Base-by-base conservation (phyloP, 2,113 vertebrate genomes). In the Sprattus sprattus region DNA sequence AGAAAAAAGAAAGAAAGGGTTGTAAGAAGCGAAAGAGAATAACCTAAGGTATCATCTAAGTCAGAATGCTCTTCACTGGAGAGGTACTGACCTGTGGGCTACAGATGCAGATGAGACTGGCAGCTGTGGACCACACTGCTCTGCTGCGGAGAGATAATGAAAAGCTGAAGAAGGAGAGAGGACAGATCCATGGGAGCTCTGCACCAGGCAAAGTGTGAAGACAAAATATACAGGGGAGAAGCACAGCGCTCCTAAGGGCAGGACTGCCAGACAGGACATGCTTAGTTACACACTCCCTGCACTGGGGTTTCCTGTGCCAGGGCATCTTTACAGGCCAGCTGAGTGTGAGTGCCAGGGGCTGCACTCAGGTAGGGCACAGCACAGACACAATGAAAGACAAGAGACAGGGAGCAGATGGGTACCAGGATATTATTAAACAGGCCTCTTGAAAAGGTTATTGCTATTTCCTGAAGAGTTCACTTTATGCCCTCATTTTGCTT, bases 221-320 rank as follows among this genome's bases (percentile, higher is more conserved):
- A 84, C 82, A 28, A 52, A 54, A 67, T 81, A 60, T 75, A 45
- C 75, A 64, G 83, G 52, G 45, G 67, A 87, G 71, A 71, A 84
- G 57, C 22, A 32, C 54, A 75, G 47, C 22, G 75, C 71, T 82
- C 64, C 84, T 11, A 22, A 11, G 84, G 75, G 85, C 15, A 52
- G 50, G 86, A 84, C 86, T 87, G 85, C 60, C 86, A 84, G 84
- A 87, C 84, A 89, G 85, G 88, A 87, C 82, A 85, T 85, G 88
- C 67, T 81, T 89, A 82, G 86, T 87, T 87, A 87, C 84, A 84
- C 85, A 86, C 86, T 82, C 84, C 47, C 88, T 84, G 80, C 85
- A 75, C 81, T 49, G 78, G 50, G 18, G 67, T 81, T 47, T 39
- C 71, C 18, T 82, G 71, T 52, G 86, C 85, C 81, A 45, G 60